These are phyloP conservation scores for Oxyura jamaicensis DNA, from an alignment of 2,113 vertebrate genomes.

Conservation along the genomic window DNA sequence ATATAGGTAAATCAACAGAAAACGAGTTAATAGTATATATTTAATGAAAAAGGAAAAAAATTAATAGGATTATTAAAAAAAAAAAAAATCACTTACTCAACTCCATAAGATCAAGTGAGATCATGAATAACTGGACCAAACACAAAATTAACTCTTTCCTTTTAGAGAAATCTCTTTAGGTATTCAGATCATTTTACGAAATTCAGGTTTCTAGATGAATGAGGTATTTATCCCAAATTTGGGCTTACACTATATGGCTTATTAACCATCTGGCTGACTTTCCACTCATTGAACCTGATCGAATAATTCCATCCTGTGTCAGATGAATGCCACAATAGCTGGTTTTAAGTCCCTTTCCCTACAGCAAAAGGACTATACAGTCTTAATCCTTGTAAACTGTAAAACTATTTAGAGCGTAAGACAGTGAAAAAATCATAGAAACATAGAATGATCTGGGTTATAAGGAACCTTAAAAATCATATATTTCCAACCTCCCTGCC, in stretches of 20 bases:
- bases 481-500: too few species aligned
- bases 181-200: background rate
- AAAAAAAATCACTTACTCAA: background rate
- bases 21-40: background rate
- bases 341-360: background rate
- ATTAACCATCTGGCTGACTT: background rate
- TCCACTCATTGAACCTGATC: background rate
- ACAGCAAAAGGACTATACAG: background rate
- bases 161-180: background rate
- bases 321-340: background rate
- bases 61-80: background rate
- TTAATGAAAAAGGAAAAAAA: background rate
- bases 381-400: background rate
- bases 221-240: background rate
- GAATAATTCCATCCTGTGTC: background rate
- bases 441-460: too few species aligned
- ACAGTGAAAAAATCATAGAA: background rate
- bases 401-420: background rate
- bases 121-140: background rate
- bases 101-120: background rate
- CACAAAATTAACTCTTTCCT: fast-evolving
- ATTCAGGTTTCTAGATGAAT: background rate
- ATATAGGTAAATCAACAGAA: background rate
- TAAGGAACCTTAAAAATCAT: too few species aligned
- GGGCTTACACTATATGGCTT: fast-evolving